Evolutionary conservation across 2,113 vertebrate species (phyloP).

Genomic region (Thryonomys swinderianus): DNA sequence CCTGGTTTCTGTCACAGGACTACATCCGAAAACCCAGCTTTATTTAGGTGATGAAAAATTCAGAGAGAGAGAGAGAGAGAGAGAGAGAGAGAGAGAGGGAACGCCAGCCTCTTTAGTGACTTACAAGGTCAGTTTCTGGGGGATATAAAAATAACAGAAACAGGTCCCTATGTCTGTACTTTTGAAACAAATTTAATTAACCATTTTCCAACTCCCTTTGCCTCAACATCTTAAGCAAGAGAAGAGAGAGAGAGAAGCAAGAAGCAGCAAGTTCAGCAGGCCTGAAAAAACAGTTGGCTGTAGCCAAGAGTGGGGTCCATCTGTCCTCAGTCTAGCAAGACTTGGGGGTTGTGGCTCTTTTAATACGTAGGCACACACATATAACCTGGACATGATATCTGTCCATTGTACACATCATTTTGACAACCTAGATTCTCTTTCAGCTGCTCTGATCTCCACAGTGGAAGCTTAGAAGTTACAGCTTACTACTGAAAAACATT

Average conservation of each 20-base stretch:
- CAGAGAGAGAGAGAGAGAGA: not conserved
- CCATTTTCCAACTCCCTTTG: constrained; percentile 32
- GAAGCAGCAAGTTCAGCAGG: constrained; percentile 39
- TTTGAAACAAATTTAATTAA: constrained; percentile 2
- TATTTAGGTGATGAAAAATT: constrained; percentile 29
- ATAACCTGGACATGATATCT: constrained; percentile 26
- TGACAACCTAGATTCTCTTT: constrained; percentile 71
- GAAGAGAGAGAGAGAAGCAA: not conserved
- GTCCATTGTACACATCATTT: constrained; percentile 60
- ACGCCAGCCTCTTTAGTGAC: not conserved
- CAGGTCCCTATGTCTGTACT: constrained; percentile 27
- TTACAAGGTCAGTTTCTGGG: constrained; percentile 44
- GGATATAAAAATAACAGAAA: constrained; percentile 52
- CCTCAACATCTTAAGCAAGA: constrained; percentile 51
- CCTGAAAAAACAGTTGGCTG: constrained; percentile 49
- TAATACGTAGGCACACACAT: not conserved
- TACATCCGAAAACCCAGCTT: constrained; percentile 49
- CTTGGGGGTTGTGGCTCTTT: constrained; percentile 31
- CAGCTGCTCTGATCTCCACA: constrained; percentile 79
- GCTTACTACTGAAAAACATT: constrained; percentile 76
- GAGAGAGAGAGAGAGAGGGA: not conserved
- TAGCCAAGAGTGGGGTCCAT: constrained; percentile 32
- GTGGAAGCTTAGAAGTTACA: constrained; percentile 75
- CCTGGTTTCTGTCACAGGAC: not conserved
- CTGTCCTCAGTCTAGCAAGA: constrained; percentile 44